phyloP scores from a whole-genome alignment of 2,113 vertebrate genomes.

The Gobio gobio region DNA sequence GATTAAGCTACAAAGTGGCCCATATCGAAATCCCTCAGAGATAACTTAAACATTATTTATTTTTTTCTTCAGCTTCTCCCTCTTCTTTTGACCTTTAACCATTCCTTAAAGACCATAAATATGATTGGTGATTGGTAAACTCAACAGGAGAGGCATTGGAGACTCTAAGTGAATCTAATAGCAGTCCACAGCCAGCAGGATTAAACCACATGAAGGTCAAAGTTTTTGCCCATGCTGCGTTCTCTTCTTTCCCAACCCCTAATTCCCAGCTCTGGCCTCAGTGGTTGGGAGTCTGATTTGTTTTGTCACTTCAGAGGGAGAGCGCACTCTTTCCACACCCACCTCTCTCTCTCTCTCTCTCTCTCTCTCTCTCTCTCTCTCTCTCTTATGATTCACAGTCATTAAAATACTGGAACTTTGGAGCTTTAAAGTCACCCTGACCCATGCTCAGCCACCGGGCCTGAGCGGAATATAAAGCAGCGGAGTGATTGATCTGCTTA shows the following conservation, averaged over 20 bases:
- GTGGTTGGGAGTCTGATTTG: constrained; percentile 65
- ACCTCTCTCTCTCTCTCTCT: neutral
- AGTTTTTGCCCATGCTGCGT: constrained; percentile 49
- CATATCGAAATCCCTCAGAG: neutral
- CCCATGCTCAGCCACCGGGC: constrained; percentile 61
- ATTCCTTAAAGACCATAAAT: constrained; percentile 11
- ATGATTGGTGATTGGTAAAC: constrained; percentile 26
- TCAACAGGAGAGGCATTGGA: constrained; percentile 30
- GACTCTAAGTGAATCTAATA: constrained; percentile 51
- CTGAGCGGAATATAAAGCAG: constrained; percentile 73
- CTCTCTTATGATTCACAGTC: constrained; percentile 67
- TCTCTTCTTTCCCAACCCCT: constrained; percentile 53
- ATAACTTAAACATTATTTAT: neutral
- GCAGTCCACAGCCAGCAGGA: constrained; percentile 39
- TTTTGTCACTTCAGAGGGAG: constrained; percentile 62
- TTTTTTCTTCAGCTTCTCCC: neutral
- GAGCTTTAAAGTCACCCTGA: constrained; percentile 76
- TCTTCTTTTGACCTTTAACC: constrained; percentile 22
- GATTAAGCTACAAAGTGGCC: neutral
- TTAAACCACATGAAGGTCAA: constrained; percentile 73
- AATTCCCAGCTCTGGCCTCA: constrained; percentile 55
- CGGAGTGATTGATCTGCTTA: constrained; percentile 73
- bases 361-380: neutral
- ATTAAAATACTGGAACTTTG: constrained; percentile 77
- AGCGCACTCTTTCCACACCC: constrained; percentile 7